These are phyloP conservation scores for Calliphora vicina DNA, from an alignment of 1,140 invertebrate species.

Conservation along the genomic window DNA sequence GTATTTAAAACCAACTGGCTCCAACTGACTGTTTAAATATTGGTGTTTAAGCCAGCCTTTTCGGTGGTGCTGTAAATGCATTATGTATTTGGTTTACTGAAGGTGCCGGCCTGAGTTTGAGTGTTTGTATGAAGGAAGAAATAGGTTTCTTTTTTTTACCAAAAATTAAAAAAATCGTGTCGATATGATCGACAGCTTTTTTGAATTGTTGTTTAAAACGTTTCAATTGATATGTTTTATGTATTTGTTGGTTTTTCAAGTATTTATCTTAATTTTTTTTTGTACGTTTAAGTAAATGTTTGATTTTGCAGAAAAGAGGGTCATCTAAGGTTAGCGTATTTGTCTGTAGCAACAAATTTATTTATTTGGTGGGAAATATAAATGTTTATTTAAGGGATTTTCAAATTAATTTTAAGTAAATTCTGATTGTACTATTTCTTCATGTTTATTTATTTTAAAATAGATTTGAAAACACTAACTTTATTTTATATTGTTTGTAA, in stretches of 20 bases:
- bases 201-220: slow-evolving; percentile 12
- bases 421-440: no score
- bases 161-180: slow-evolving; percentile 7
- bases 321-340: background rate
- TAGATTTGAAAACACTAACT: no score
- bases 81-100: slow-evolving; percentile 12
- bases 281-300: background rate
- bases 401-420: background rate
- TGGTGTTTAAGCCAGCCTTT: background rate
- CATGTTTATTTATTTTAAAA: no score
- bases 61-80: background rate
- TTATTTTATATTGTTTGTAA: no score
- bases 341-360: background rate
- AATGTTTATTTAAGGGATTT: background rate
- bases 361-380: background rate
- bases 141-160: no score
- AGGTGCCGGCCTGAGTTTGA: background rate
- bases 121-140: background rate
- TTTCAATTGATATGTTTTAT: slow-evolving; percentile 23
- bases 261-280: background rate
- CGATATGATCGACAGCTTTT: slow-evolving; percentile 37
- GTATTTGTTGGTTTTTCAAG: background rate
- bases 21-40: background rate
- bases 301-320: background rate
- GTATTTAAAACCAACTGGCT: background rate